Evolutionary conservation across 2,888 invertebrate genomes (phyloP), one percentile per base, ranked within the genome.

Genomic region (Bibio marci): DNA sequence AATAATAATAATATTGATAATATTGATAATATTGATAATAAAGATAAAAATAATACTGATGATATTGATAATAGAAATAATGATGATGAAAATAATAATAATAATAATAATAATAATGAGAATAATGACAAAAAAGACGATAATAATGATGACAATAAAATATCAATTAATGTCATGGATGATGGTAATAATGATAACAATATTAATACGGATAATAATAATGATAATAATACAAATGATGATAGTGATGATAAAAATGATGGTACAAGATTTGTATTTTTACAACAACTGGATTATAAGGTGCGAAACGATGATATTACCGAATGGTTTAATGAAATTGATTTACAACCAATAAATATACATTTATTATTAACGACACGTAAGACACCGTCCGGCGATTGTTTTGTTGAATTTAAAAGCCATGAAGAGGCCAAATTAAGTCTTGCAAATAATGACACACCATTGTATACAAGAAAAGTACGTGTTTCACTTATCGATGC

Each of bases 341-440:
- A 79, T 26, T 68, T 86, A 13, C 73, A 76, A 5, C 85, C 87
- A 0, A 69, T 70, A 13, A 73, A 80, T 47, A 80, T 86, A 44
- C 83, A 87, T 54, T 71, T 86, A 46, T 70, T 88, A 64, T 65
- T 74, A 33, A 81, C 80, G 51, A 61, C 71, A 11, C 67, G 67
- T 43, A 76, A 79, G 32, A 68, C 75, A 52, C 80, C 81, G 0
- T 73, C 78, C 1, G 90, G 91, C 1, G 81, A 86, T 53, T 86
- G 87, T 35, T 87, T 82, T 58, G 83, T 90, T 50, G 90, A 92
- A 55, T 91, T 94, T 55, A 65, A 69, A 13, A 71, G 68, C 18
- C 50, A 64, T 2, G 72, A 73, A 33, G 85, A 88, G 52, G 82
- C 85, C 42, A 45, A 41, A 35, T 43, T 42, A 43, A 50, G 47